These are phyloP conservation scores for Calonectris borealis DNA, from an alignment of 2,113 vertebrate genomes.

Conservation along the genomic window DNA sequence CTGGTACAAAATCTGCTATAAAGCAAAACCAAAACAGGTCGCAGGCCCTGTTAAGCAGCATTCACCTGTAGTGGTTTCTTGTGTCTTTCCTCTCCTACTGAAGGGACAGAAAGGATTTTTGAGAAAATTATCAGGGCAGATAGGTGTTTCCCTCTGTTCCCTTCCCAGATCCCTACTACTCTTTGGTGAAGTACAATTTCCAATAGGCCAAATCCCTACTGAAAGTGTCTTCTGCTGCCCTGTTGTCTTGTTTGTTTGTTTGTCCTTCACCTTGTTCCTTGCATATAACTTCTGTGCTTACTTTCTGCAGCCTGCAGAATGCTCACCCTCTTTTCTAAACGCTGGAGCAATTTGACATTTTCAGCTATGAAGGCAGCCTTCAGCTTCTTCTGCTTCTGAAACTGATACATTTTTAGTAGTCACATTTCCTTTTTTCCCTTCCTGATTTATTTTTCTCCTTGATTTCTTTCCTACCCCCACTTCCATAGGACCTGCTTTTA, in stretches of 20 bases:
- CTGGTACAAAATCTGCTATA: not conserved
- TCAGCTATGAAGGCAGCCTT: not conserved
- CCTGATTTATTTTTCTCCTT: not conserved
- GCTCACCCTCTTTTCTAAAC: not conserved
- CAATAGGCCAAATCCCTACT: not conserved
- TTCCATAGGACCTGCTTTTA: not conserved
- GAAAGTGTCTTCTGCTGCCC: not conserved
- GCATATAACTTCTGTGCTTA: not conserved
- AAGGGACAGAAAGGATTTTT: not conserved
- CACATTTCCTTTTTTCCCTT: not conserved
- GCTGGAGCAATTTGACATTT: not conserved
- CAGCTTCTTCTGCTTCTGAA: not conserved
- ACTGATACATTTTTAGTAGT: not conserved
- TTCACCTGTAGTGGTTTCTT: not conserved
- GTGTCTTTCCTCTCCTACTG: not conserved
- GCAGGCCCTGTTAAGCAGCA: not conserved
- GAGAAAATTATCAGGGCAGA: not conserved
- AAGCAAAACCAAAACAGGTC: not conserved
- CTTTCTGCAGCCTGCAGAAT: not conserved
- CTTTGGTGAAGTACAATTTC: not conserved
- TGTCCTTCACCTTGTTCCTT: not conserved
- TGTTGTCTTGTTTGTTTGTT: not conserved
- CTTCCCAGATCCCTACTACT: rapidly evolving
- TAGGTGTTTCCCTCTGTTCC: not conserved
- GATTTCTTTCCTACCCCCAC: not conserved